A percentile compares a stretch with the other conserved stretches of the same genome.
These are phyloP conservation scores for Platyrinchus mystaceus DNA, from an alignment of 2,797 vertebrate genomes.

Conservation along the genomic window DNA sequence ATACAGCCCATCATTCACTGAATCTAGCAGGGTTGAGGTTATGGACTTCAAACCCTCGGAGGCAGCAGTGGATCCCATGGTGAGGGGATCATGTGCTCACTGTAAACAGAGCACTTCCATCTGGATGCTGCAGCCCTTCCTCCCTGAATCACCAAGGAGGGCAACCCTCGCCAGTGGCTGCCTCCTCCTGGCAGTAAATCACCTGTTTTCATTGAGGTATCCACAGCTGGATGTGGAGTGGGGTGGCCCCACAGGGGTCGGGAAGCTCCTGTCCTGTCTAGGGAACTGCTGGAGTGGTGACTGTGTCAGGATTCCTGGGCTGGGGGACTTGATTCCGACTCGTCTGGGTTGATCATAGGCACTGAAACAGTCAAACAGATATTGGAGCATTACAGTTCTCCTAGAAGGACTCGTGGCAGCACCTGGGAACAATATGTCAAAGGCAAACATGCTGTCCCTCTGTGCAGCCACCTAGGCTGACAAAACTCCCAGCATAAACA, in stretches of 20 bases:
- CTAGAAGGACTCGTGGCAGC: neutral
- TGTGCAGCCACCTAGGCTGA: neutral
- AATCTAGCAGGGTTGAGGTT: neutral
- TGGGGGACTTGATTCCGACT: constrained; percentile 82
- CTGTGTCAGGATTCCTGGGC: constrained; percentile 79
- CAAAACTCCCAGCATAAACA: neutral
- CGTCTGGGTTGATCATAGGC: constrained; percentile 90
- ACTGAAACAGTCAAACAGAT: constrained; percentile 72
- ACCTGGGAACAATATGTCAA: neutral
- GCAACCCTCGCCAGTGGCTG: neutral
- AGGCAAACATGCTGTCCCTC: neutral
- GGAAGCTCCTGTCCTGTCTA: constrained; percentile 84
- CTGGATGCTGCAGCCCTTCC: neutral
- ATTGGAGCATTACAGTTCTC: neutral
- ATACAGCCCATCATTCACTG: neutral
- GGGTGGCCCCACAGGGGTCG: constrained; percentile 78
- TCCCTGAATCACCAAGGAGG: neutral
- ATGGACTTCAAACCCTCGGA: neutral
- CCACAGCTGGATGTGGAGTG: constrained; percentile 75
- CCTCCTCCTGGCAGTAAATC: neutral
- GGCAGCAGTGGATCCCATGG: neutral
- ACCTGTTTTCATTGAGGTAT: constrained; percentile 80
- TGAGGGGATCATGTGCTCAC: neutral
- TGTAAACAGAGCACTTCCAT: neutral
- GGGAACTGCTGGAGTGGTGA: constrained; percentile 87